phyloP scores from a whole-genome alignment of 2,888 invertebrate species.

The Parnassius orleans region DNA sequence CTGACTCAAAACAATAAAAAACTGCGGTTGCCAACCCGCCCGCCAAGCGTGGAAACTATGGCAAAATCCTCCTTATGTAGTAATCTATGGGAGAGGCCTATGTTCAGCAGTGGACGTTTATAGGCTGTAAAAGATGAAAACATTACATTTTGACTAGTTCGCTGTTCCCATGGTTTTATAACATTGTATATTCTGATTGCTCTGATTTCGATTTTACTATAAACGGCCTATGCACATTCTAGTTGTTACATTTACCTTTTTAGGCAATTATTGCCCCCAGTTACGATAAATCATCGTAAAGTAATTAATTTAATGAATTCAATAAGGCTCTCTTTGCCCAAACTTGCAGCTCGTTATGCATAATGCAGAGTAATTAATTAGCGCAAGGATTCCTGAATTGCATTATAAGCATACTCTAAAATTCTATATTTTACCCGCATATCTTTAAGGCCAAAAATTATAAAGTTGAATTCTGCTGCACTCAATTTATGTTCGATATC shows the following conservation, averaged over 20 bases:
- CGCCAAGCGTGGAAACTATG: too few relatives aligned
- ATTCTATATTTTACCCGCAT: slow-evolving; percentile 2
- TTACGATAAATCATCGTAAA: slow-evolving; percentile 16
- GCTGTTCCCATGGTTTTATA: too few relatives aligned
- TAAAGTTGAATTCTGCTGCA: not conserved
- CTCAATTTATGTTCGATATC: slow-evolving; percentile 1
- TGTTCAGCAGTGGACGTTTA: too few relatives aligned
- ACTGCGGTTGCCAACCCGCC: too few relatives aligned
- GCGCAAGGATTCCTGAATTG: slow-evolving; percentile 7
- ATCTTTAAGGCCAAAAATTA: not conserved
- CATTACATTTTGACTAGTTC: too few relatives aligned
- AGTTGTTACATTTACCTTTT: slow-evolving; percentile 12
- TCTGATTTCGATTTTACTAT: slow-evolving; percentile 21
- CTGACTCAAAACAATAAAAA: too few relatives aligned
- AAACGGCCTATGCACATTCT: slow-evolving; percentile 6
- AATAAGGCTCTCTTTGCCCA: slow-evolving; percentile 15
- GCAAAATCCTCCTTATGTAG: too few relatives aligned
- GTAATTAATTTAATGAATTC: slow-evolving; percentile 20
- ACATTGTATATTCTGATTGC: slow-evolving; percentile 17
- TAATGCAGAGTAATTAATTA: slow-evolving; percentile 16
- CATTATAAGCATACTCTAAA: slow-evolving; percentile 1
- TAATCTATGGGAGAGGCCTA: too few relatives aligned
- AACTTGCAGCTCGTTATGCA: slow-evolving; percentile 17
- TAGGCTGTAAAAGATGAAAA: too few relatives aligned
- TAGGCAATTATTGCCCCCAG: slow-evolving; percentile 4